phyloP scores from a whole-genome alignment of 30 jellyfish, hydroid and myxozoan species.

The Hydra vulgaris region DNA sequence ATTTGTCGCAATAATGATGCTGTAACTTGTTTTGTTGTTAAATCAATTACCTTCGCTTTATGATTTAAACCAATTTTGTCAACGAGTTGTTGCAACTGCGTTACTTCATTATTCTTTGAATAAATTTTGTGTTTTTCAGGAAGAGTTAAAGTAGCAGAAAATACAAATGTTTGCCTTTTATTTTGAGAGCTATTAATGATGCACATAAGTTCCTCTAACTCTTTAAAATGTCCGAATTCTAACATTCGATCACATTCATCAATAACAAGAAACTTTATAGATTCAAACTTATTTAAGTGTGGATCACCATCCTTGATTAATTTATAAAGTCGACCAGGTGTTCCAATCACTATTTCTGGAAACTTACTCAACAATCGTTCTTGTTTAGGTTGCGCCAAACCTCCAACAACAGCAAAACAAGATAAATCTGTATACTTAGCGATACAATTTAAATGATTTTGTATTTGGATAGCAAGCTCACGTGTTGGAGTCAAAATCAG shows the following conservation, averaged over 20 bases:
- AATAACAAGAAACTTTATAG: conserved; percentile 53
- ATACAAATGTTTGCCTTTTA: conserved; percentile 62
- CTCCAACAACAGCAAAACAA: conserved; percentile 84
- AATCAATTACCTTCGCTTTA: conserved; percentile 65
- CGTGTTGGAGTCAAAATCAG: conserved; percentile 87
- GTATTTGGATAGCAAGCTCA: conserved; percentile 83
- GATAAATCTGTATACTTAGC: conserved; percentile 39
- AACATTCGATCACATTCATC: conserved; percentile 98
- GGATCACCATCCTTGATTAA: conserved; percentile 44
- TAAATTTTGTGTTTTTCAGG: conserved; percentile 52
- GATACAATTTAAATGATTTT: conserved; percentile 28
- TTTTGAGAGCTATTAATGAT: conserved; percentile 16
- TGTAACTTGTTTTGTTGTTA: conserved; percentile 75
- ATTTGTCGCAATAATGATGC: conserved; percentile 54
- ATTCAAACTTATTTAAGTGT: conserved; percentile 35
- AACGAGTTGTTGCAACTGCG: conserved; percentile 42
- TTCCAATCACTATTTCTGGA: conserved; percentile 86
- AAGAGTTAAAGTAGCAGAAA: conserved; percentile 85
- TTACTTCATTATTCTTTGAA: conserved; percentile 11
- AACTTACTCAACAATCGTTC: conserved; percentile 57
- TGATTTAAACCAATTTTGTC: conserved; percentile 39
- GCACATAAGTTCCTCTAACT: conserved; percentile 44
- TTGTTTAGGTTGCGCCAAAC: conserved; percentile 75
- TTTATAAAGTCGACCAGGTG: conserved; percentile 91
- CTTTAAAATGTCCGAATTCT: conserved; percentile 87